phyloP scores from a whole-genome alignment of 2,888 invertebrate species.

The Ormyrus labotus region DNA sequence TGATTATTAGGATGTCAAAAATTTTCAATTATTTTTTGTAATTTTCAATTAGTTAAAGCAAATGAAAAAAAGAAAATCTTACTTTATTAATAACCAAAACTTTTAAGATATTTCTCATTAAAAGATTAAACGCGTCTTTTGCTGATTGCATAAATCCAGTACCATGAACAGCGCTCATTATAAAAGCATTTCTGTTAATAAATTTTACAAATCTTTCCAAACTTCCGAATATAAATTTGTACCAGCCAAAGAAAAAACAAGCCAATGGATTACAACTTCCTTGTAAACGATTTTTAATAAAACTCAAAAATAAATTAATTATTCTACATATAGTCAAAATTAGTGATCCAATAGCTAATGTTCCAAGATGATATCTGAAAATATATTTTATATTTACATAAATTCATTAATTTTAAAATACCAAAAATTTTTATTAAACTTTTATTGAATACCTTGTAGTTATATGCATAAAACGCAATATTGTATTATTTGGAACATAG shows the following conservation, averaged over 20 bases:
- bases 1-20: too few species aligned
- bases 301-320: conserved; percentile 91
- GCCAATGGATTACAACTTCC: conserved; percentile 85
- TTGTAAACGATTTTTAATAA: conserved; percentile 87
- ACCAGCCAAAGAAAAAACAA: conserved; percentile 83
- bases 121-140: conserved; percentile 90
- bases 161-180: conserved; percentile 96
- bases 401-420: conserved; percentile 9
- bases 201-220: conserved; percentile 91
- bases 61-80: conserved; percentile 46
- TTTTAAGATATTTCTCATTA: conserved; percentile 89
- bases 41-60: background rate
- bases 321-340: conserved; percentile 91
- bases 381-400: background rate
- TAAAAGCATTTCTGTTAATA: conserved; percentile 91
- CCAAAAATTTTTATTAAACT: background rate
- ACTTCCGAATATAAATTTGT: conserved; percentile 91
- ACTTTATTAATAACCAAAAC: conserved; percentile 89
- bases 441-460: conserved; percentile 78
- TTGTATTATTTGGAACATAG: conserved; percentile 89
- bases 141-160: conserved; percentile 94
- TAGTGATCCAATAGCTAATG: conserved; percentile 85
- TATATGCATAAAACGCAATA: conserved; percentile 81
- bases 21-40: too few species aligned
- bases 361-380: conserved; percentile 83